A percentile compares a stretch with the other conserved stretches of the same genome.
phyloP scores from a whole-genome alignment of 23 tunicate species.

The Ascidia mentula region DNA sequence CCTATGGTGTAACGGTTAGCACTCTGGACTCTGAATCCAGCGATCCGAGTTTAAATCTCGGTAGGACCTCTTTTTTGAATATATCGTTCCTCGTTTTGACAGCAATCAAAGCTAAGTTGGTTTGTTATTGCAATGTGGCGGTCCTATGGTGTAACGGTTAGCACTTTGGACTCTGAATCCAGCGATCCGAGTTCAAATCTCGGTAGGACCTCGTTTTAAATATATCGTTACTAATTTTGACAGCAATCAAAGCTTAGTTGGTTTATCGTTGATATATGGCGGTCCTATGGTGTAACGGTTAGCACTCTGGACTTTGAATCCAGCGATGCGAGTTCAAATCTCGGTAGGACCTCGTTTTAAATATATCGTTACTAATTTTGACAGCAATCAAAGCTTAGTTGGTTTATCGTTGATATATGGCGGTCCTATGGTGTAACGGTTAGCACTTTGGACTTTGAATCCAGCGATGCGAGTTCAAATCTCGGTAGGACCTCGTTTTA shows the following conservation, averaged over 20 bases:
- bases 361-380: too few species aligned
- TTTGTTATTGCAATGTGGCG: too few species aligned
- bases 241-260: too few species aligned
- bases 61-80: too few species aligned
- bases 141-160: background rate
- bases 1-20: background rate
- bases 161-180: background rate
- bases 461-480: background rate
- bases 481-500: background rate
- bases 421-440: too few species aligned
- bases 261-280: background rate
- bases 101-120: too few species aligned
- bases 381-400: too few species aligned
- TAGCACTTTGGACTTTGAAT: background rate
- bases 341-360: constrained; percentile 2
- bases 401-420: too few species aligned
- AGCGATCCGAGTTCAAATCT: constrained; percentile 1
- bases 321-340: background rate
- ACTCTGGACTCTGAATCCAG: background rate
- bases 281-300: background rate
- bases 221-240: background rate
- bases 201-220: background rate
- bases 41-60: too few species aligned
- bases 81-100: too few species aligned
- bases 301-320: background rate